phyloP scores from a whole-genome alignment of 1,140 invertebrate species.

The Saccostrea glomerata region DNA sequence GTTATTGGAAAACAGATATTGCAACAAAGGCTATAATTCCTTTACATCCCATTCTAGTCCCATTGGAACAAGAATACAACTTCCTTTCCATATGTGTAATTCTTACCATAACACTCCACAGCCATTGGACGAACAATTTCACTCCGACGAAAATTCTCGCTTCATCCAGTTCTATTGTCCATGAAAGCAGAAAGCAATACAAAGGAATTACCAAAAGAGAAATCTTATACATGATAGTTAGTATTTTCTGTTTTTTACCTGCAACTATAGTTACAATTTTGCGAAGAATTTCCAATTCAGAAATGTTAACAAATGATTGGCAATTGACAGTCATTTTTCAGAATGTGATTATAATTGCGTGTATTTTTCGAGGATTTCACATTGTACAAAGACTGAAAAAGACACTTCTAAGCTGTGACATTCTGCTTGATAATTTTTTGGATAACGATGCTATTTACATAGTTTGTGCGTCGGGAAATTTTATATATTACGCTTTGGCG shows the following conservation, averaged over 20 bases:
- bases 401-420: not conserved
- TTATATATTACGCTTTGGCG: not conserved
- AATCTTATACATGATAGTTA: too few species aligned
- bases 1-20: not conserved
- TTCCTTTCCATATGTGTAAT: not conserved
- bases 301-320: not conserved
- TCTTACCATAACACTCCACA: not conserved
- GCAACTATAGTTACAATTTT: not conserved
- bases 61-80: not conserved
- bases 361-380: not conserved
- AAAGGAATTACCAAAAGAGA: too few species aligned
- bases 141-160: too few species aligned
- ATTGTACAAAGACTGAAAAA: not conserved
- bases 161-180: too few species aligned
- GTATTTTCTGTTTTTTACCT: not conserved
- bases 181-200: too few species aligned
- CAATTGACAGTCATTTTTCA: not conserved
- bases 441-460: conserved; percentile 2
- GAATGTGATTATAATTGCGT: not conserved
- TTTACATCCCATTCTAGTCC: not conserved
- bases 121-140: not conserved
- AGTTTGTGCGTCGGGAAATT: not conserved
- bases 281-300: not conserved
- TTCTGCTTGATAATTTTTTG: not conserved
- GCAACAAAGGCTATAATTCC: not conserved